Evolutionary conservation across 2,113 vertebrate genomes (phyloP).

Genomic region (Alethe diademata): DNA sequence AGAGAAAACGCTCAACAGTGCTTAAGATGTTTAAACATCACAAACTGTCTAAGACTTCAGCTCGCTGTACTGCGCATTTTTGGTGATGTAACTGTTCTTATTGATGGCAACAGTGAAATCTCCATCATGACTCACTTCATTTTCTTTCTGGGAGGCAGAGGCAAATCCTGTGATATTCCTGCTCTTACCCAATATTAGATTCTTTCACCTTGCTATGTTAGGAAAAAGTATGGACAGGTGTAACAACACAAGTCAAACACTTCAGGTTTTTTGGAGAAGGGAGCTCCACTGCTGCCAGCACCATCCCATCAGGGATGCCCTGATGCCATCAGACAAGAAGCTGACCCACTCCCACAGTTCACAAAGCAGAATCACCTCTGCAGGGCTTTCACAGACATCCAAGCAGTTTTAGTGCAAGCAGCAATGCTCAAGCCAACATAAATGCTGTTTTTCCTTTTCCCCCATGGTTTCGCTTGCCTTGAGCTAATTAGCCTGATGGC

Average conservation of each 20-base stretch:
- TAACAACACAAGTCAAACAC: not conserved
- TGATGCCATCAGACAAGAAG: not conserved
- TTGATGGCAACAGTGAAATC: not conserved
- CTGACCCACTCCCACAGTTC: not conserved
- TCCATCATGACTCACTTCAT: not conserved
- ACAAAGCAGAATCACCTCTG: not conserved
- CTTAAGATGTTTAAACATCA: constrained; percentile 67
- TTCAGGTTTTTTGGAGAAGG: not conserved
- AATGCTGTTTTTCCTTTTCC: not conserved
- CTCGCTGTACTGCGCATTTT: not conserved
- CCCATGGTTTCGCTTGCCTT: not conserved
- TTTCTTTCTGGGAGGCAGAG: not conserved
- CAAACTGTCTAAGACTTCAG: constrained; percentile 53
- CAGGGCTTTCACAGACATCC: not conserved
- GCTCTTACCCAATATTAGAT: not conserved
- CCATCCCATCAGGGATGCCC: not conserved
- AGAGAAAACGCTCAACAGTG: constrained; percentile 63
- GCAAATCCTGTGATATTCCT: not conserved
- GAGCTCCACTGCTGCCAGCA: not conserved
- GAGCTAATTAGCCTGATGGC: constrained; percentile 42
- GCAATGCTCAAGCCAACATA: not conserved
- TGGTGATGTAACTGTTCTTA: constrained; percentile 20
- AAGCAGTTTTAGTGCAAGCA: not conserved
- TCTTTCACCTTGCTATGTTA: not conserved
- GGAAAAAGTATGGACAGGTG: not conserved